Evolutionary conservation across 2,888 invertebrate species (phyloP).

Genomic region (Altica lythri): DNA sequence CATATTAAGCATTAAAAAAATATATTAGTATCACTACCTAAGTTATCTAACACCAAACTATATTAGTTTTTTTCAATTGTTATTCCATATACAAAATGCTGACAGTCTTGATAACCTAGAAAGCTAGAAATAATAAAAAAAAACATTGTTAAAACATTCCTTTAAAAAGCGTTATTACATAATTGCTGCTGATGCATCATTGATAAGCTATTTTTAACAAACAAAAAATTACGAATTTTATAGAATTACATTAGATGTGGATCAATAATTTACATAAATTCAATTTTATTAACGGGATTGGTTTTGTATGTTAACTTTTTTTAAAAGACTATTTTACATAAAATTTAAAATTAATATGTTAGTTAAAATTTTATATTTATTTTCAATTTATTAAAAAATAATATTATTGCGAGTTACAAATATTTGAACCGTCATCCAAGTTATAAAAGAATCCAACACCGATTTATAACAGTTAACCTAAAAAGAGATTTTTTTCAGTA

Average conservation of each 20-base stretch:
- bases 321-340: too few species aligned
- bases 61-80: slow-evolving; percentile 21
- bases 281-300: too few species aligned
- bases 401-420: too few species aligned
- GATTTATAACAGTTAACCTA: slow-evolving; percentile 6
- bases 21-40: slow-evolving; percentile 30
- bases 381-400: too few species aligned
- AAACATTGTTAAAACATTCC: slow-evolving; percentile 3
- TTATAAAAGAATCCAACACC: slow-evolving; percentile 12
- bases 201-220: not conserved
- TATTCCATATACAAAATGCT: slow-evolving; percentile 29
- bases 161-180: not conserved
- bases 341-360: too few species aligned
- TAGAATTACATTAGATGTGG: too few species aligned
- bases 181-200: not conserved
- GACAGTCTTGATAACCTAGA: slow-evolving; percentile 24
- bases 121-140: slow-evolving; percentile 24
- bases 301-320: too few species aligned
- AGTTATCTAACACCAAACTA: slow-evolving; percentile 28
- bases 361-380: too few species aligned
- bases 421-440: too few species aligned
- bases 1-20: slow-evolving; percentile 10
- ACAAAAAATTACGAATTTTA: too few species aligned
- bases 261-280: too few species aligned
- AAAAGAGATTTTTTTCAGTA: slow-evolving; percentile 19